These are phyloP conservation scores for Leucophenga maculata DNA, from an alignment of 2,888 invertebrate species.

Conservation along the genomic window DNA sequence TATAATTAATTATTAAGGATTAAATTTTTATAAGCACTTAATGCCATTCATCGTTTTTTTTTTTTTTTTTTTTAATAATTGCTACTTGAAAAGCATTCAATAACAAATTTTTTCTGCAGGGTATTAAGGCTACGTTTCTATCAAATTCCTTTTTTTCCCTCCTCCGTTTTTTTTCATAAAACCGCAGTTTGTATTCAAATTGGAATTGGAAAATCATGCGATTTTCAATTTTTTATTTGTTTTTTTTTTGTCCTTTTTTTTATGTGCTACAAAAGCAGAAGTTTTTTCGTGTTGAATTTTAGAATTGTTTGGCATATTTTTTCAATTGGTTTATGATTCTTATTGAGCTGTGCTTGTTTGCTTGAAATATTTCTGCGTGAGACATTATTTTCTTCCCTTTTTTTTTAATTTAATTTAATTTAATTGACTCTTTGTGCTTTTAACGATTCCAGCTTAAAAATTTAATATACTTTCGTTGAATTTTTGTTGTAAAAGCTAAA, in stretches of 20 bases:
- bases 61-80: too few relatives aligned
- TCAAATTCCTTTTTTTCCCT: background rate
- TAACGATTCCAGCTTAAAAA: too few relatives aligned
- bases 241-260: background rate
- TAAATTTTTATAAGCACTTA: too few relatives aligned
- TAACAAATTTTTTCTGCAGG: too few relatives aligned
- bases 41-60: too few relatives aligned
- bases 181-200: conserved; percentile 20
- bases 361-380: too few relatives aligned
- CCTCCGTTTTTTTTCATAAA: background rate
- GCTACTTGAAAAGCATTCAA: too few relatives aligned
- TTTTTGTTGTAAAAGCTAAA: background rate
- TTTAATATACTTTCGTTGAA: background rate
- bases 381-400: background rate
- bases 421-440: background rate
- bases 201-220: conserved; percentile 4
- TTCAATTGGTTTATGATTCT: too few relatives aligned
- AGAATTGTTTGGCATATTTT: background rate
- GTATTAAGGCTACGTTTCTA: too few relatives aligned
- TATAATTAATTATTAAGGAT: too few relatives aligned
- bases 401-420: background rate
- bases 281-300: background rate
- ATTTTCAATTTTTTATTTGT: background rate
- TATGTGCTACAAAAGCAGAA: background rate
- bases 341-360: too few relatives aligned